Evolutionary conservation across 2,888 invertebrate genomes (phyloP).

Genomic region (Dascillus cervinus): DNA sequence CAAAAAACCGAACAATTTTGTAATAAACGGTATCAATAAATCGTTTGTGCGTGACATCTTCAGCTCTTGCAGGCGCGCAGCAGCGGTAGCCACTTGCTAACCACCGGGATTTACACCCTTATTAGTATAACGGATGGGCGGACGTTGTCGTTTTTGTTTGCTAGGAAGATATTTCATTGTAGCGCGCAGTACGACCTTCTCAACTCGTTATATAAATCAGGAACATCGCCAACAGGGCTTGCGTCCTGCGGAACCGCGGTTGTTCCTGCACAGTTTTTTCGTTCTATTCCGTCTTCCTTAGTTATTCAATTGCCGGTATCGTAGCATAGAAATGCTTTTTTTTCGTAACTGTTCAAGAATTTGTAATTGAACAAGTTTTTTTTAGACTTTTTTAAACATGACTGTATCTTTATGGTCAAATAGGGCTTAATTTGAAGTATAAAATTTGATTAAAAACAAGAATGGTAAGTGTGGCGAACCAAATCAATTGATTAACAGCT

Average conservation of each 20-base stretch:
- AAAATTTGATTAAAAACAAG: too few species aligned
- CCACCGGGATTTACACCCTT: conserved; percentile 24
- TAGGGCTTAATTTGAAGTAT: too few species aligned
- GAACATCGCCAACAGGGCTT: conserved; percentile 22
- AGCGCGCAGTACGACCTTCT: conserved; percentile 21
- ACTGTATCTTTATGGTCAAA: too few species aligned
- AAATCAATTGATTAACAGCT: too few species aligned
- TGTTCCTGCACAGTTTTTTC: conserved; percentile 12
- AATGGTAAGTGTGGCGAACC: too few species aligned
- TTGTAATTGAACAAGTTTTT: too few species aligned
- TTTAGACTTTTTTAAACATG: too few species aligned
- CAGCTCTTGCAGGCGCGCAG: conserved; percentile 14
- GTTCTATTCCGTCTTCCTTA: too few species aligned
- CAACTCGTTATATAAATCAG: conserved; percentile 26
- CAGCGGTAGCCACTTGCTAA: conserved; percentile 18
- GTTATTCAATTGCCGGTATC: too few species aligned
- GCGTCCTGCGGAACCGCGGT: conserved; percentile 18
- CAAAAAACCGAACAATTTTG: conserved; percentile 17
- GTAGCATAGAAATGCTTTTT: too few species aligned
- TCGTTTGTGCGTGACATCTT: conserved; percentile 25
- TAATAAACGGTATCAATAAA: conserved; percentile 24
- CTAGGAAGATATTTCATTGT: conserved; percentile 26
- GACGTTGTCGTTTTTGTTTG: conserved; percentile 27
- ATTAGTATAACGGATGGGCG: conserved; percentile 29
- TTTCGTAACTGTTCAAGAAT: too few species aligned